Percentiles rank a stretch among this genome's conserved stretches.
Conservation (phyloP, 2,113 vertebrate species). For the Ginglymostoma cirratum region DNA sequence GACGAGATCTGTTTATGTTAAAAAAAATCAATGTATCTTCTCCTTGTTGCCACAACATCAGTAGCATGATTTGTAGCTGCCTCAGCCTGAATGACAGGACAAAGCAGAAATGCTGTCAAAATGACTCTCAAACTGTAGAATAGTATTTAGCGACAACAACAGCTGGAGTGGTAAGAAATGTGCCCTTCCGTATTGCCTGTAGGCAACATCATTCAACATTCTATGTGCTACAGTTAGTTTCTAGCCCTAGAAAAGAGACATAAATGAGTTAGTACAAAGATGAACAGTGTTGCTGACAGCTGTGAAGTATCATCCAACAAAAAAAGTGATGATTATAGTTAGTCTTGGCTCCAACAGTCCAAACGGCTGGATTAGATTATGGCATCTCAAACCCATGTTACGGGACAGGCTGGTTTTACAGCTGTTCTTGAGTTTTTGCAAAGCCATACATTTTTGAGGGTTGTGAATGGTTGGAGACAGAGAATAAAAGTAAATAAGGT, state of each 20-base stretch:
- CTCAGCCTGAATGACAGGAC: conserved; percentile 50
- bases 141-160: conserved; percentile 51
- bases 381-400: conserved; percentile 26
- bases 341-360: conserved; percentile 32
- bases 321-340: conserved; percentile 39
- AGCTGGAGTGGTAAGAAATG: conserved; percentile 52
- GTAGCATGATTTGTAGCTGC: conserved; percentile 56
- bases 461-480: neutral
- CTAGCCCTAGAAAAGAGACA: conserved; percentile 38
- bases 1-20: conserved; percentile 46
- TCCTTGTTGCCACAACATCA: conserved; percentile 50
- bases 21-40: conserved; percentile 46
- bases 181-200: conserved; percentile 43
- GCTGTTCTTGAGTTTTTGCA: conserved; percentile 40
- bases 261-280: conserved; percentile 39
- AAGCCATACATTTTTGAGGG: conserved; percentile 33
- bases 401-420: conserved; percentile 36
- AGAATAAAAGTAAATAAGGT: conserved; percentile 39
- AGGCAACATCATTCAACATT: conserved; percentile 55
- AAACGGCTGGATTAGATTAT: conserved; percentile 39
- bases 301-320: conserved; percentile 44
- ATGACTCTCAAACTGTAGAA: conserved; percentile 53
- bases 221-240: conserved; percentile 45
- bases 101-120: conserved; percentile 54
- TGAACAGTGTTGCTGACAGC: conserved; percentile 45